Conservation (phyloP, 1,140 invertebrate genomes). For the Drosophila arizonae region DNA sequence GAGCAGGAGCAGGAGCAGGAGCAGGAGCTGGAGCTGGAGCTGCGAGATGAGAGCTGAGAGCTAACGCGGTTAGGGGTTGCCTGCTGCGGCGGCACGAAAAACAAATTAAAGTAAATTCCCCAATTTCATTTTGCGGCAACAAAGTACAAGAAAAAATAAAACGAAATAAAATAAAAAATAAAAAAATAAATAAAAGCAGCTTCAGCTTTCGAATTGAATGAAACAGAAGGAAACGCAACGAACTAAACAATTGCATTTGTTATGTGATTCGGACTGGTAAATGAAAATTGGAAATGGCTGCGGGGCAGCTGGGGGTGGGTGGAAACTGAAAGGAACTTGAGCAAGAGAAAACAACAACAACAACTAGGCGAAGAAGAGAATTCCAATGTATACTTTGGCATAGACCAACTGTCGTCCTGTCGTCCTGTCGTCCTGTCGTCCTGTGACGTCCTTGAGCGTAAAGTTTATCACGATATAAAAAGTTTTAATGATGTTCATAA, state of each 20-base stretch:
- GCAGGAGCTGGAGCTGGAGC: background rate
- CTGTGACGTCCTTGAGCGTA: conserved; percentile 27
- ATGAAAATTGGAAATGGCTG: conserved; percentile 26
- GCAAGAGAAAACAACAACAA: background rate
- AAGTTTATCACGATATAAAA: conserved; percentile 38
- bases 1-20: background rate
- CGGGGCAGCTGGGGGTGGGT: background rate
- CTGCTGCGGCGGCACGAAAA: conserved; percentile 72
- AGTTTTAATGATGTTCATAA: conserved; percentile 50
- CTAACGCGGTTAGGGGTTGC: conserved; percentile 35
- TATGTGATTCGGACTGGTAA: conserved; percentile 33
- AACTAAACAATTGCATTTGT: conserved; percentile 74
- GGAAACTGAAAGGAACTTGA: background rate
- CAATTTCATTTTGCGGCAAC: conserved; percentile 76
- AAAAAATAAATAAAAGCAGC: conserved; percentile 11
- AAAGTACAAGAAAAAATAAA: conserved; percentile 52
- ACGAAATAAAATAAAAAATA: conserved; percentile 6
- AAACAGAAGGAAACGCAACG: conserved; percentile 63
- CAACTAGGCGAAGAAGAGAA: background rate
- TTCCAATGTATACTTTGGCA: conserved; percentile 1
- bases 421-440: conserved; percentile 19
- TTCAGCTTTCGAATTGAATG: conserved; percentile 33
- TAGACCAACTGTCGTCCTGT: background rate
- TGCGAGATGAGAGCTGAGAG: background rate
- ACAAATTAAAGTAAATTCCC: conserved; percentile 80